Evolutionary conservation across 2,888 invertebrate species (phyloP), one percentile per base, ranked within the genome.

Genomic region (Nomada ruficornis): DNA sequence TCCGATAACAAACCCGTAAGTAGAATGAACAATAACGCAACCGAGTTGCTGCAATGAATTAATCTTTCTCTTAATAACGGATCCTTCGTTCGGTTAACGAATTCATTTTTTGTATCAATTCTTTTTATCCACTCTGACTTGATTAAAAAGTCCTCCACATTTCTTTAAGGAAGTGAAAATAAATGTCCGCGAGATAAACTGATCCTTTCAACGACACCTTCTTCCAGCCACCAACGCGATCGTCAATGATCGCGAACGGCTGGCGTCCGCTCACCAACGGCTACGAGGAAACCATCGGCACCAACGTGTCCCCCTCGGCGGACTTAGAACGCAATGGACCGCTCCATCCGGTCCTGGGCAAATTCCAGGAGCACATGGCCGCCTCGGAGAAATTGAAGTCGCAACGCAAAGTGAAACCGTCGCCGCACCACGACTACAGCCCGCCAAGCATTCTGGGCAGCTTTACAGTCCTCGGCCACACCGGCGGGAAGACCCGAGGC

Each of bases 381-480:
- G 76, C 86, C 0, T 90, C 93, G 18, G 91, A 92, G 60, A 91
- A 91, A 36, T 55, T 89, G 11, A 91, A 91, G 36, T 82, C 88
- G 2, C 90, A 84, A 60, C 88, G 90, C 4, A 90, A 88, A 80
- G 80, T 80, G 52, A 92, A 90, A 76, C 90, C 81, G 54, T 0
- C 86, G 85, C 64, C 70, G 69, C 75, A 80, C 5, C 89, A 90
- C 36, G 91, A 91, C 9, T 91, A 88, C 80, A 90, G 36, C 60
- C 91, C 91, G 0, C 89, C 90, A 1, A 91, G 90, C 71, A 91
- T 94, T 64, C 84, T 94, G 93, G 96, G 96, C 83, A 94, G 96
- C 75, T 96, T 96, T 91, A 95, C 95, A 87, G 94, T 95, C 20
- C 96, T 95, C 85, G 95, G 95, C n/a, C 94, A 96, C 77, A 95